Conservation (phyloP, 2,888 invertebrate genomes). For the Hipparchia sbordonii region DNA sequence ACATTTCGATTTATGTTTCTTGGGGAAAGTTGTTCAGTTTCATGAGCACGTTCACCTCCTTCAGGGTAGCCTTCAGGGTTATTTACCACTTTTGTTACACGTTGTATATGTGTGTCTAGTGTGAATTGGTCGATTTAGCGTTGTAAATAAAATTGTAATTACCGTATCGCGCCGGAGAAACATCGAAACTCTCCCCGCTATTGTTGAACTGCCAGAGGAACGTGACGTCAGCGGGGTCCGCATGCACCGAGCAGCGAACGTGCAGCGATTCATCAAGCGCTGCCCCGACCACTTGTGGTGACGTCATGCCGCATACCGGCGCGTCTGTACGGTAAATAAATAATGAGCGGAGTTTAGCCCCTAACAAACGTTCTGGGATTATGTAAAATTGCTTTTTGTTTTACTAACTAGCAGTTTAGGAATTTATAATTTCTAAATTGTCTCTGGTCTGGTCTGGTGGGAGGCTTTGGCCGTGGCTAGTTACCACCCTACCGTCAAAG, state of each 20-base stretch:
- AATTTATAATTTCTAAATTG: too few relatives aligned
- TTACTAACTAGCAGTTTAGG: conserved; percentile 7
- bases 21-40: too few relatives aligned
- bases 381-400: conserved; percentile 21
- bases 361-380: conserved; percentile 20
- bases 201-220: conserved; percentile 96
- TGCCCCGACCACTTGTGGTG: conserved; percentile 91
- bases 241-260: conserved; percentile 92
- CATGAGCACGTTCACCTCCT: too few relatives aligned
- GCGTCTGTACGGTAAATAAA: conserved; percentile 78
- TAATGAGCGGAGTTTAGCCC: conserved; percentile 20
- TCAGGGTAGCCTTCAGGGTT: too few relatives aligned
- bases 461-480: too few relatives aligned
- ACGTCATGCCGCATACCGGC: conserved; percentile 89
- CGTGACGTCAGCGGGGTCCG: conserved; percentile 92
- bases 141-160: conserved; percentile 32
- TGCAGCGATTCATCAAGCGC: conserved; percentile 92
- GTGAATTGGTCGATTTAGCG: too few relatives aligned
- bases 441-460: too few relatives aligned
- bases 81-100: too few relatives aligned
- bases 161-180: conserved; percentile 86
- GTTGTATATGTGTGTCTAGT: too few relatives aligned
- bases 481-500: too few relatives aligned
- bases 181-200: conserved; percentile 93
- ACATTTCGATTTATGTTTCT: too few relatives aligned